These are phyloP conservation scores for Athetis lepigone DNA, from an alignment of 2,888 invertebrate genomes.

Conservation along the genomic window DNA sequence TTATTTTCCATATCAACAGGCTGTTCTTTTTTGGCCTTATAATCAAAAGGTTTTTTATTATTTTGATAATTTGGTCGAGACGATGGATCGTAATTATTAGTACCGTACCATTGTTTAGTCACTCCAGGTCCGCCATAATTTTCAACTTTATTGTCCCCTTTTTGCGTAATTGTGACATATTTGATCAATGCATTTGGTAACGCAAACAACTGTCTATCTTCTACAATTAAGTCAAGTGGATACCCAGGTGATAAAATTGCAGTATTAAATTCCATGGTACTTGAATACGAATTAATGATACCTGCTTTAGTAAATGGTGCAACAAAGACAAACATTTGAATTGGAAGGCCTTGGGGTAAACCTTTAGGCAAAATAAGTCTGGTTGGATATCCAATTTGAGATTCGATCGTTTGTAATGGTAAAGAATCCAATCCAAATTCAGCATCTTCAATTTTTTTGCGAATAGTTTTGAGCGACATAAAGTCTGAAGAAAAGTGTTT, in stretches of 20 bases:
- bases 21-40: conserved; percentile 57
- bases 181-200: conserved; percentile 83
- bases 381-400: conserved; percentile 92
- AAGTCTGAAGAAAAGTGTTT: conserved; percentile 91
- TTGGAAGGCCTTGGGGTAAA: conserved; percentile 91
- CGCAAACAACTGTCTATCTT: conserved; percentile 82
- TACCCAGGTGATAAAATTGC: conserved; percentile 91
- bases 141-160: conserved; percentile 68
- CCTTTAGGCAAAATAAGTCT: conserved; percentile 94
- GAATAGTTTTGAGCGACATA: conserved; percentile 90
- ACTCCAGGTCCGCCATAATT: conserved; percentile 65
- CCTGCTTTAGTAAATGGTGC: conserved; percentile 86
- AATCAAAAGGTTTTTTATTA: conserved; percentile 59
- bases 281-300: conserved; percentile 71
- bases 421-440: conserved; percentile 87
- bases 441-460: conserved; percentile 91
- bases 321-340: conserved; percentile 92
- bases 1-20: conserved; percentile 44
- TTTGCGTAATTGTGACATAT: conserved; percentile 79
- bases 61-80: conserved; percentile 55
- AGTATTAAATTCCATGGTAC: conserved; percentile 79
- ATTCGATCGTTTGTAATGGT: conserved; percentile 85
- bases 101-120: conserved; percentile 68
- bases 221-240: conserved; percentile 93
- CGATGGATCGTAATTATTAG: conserved; percentile 63